Base-by-base conservation (phyloP, 2,888 invertebrate species). In the Boloria selene region DNA sequence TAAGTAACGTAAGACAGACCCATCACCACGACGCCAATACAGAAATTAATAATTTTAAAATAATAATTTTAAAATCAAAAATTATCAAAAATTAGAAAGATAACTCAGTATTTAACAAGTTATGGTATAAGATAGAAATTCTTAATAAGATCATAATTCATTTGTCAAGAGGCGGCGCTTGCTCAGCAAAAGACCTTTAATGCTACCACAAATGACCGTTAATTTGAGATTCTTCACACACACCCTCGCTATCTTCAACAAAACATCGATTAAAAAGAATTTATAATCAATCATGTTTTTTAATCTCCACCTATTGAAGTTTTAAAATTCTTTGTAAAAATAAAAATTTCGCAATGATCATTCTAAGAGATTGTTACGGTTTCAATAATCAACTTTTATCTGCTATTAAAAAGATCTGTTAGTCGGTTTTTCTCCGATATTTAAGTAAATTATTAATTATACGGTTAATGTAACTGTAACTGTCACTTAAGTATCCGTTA, bases 161-260 rank as follows among this genome's bases (percentile, higher is more conserved):
- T 77, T 71, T 69, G 78, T 80, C 73, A 79, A 78, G 73, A 73
- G 77, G 77, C 77, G 83, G 85, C 83, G 81, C 81, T 73, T 72
- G 70, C 65, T 60, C 73, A 74, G 72, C 73, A 70, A 73, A 76
- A 71, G 64, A 71, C 68, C 69, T 71, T 75, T 78, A 75, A 73
- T 72, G 58, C 59, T 51, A 22, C 52, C 58, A 78, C 78, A 81
- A 84, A 81, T 76, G 76, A 71, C 70, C 73, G 72, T 73, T 87
- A 89, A 91, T 92, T 90, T 89, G 87, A 81, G 82, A 92, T 92
- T 90, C 77, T 88, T 84, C 90, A 90, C 91, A 87, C 90, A 84
- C 86, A 79, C 89, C 86, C 84, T 71, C 75, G 62, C 67, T 71
- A 71, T 72, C 70, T 70, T 66, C 51, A 45, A 56, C 52, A 60